phyloP scores from a whole-genome alignment of 2,888 invertebrate species.

The Trilocha varians region DNA sequence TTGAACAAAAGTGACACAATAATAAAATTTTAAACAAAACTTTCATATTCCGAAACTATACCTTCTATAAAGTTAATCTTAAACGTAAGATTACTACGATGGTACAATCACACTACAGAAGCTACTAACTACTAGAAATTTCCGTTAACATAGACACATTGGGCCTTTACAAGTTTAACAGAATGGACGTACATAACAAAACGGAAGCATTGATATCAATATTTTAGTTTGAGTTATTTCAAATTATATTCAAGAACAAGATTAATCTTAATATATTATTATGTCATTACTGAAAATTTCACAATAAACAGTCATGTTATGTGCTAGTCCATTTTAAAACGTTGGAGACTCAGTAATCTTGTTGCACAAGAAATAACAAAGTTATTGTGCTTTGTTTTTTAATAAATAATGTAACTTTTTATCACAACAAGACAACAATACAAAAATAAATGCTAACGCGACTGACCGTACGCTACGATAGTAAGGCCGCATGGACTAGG shows the following conservation, averaged over 20 bases:
- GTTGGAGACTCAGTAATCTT: constrained; percentile 28
- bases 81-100: constrained; percentile 57
- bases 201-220: no score
- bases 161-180: background rate
- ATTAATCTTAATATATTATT: no score
- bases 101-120: constrained; percentile 42
- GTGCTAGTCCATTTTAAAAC: constrained; percentile 10
- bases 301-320: background rate
- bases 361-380: constrained; percentile 39
- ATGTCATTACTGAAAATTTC: background rate
- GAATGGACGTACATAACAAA: background rate
- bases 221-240: no score
- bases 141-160: constrained; percentile 7
- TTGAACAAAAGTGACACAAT: constrained; percentile 13
- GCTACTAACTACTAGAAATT: constrained; percentile 23
- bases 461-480: constrained; percentile 39
- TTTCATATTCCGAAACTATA: constrained; percentile 30
- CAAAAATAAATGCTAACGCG: constrained; percentile 70
- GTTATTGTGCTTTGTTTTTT: constrained; percentile 36
- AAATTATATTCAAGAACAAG: no score
- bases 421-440: constrained; percentile 55
- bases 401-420: constrained; percentile 36
- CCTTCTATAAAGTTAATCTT: constrained; percentile 65
- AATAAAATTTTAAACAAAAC: constrained; percentile 14
- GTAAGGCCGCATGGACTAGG: constrained; percentile 55